Evolutionary conservation across 2,888 invertebrate genomes (phyloP).

Genomic region (Dilophus febrilis): DNA sequence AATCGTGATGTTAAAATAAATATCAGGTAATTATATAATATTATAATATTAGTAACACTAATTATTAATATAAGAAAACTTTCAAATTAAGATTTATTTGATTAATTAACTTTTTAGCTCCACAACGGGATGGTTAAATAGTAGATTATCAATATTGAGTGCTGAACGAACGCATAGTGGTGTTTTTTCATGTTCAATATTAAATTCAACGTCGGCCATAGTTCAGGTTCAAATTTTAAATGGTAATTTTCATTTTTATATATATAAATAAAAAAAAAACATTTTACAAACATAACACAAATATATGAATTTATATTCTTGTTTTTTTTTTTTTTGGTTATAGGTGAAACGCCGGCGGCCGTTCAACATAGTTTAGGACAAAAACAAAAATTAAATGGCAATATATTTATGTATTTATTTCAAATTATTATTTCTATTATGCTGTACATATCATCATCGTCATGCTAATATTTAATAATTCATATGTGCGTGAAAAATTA

Average conservation of each 20-base stretch:
- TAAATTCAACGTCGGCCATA: conserved; percentile 43
- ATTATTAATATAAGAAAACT: background rate
- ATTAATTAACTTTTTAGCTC: conserved; percentile 23
- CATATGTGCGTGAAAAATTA: too few relatives aligned
- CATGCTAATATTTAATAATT: background rate
- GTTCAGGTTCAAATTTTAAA: conserved; percentile 51
- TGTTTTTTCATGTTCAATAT: conserved; percentile 44
- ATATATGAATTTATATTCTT: background rate
- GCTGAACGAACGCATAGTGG: conserved; percentile 49
- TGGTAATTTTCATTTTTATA: conserved; percentile 34
- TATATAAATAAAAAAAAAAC: too few relatives aligned
- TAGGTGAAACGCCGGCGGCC: conserved; percentile 25
- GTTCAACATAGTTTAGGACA: conserved; percentile 21
- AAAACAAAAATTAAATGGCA: conserved; percentile 5
- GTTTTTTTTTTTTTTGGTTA: conserved; percentile 6
- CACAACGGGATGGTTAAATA: conserved; percentile 22
- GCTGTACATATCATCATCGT: conserved; percentile 5
- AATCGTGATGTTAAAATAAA: conserved; percentile 8
- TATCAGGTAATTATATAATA: conserved; percentile 9
- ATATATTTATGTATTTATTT: background rate
- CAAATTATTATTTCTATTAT: background rate
- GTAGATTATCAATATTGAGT: conserved; percentile 29
- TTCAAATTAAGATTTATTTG: background rate
- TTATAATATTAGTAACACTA: background rate
- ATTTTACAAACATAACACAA: too few relatives aligned